Base-by-base conservation (phyloP, 2,113 vertebrate species). In the Crotophaga sulcirostris region DNA sequence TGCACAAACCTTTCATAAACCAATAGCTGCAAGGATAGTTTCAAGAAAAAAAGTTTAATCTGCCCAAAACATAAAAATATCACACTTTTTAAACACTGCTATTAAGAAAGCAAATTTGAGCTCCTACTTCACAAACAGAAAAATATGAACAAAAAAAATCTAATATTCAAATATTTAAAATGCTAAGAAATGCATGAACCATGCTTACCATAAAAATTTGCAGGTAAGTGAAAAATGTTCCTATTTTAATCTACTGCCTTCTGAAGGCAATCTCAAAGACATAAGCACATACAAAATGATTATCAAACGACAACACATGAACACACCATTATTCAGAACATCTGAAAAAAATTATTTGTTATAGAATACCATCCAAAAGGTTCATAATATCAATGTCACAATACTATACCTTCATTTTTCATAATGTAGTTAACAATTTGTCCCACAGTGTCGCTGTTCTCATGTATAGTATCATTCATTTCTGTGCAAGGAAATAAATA, bases 381-480 rank as follows among this genome's bases (percentile, higher is more conserved):
- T 51, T 74, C 16, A 11, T 15, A 75, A 63, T 38, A 66, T 66
- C n/a, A 42, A 19, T 36, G 68, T 5, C 49, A 29, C 31, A 52
- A 72, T 82, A 94, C 84, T 36, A 24, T 98, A 99, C 99, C 99
- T 99, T 99, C 98, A 72, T 99, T 99, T 92, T 98, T 99, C 99
- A 99, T 99, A 97, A 99, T 99, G 98, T 95, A 99, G 72, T 98
- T 98, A 87, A 99, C 98, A 33, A 99, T 99, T 82, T 99, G 98
- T 60, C 99, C 99, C 26, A 99, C 98, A 0, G 99, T 99, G 97
- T 99, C 99, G 14, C 97, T 98, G 70, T 99, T 99, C 20, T 98
- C 97, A 73, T 99, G 98, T 26, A 98, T 8, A 74, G 98, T 98
- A 88, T 99, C 99, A 34, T 99, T 99, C 96, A 99, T 64, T 63